Base-by-base conservation (phyloP, 2,888 invertebrate genomes). In the Neocrepidodera transversa region DNA sequence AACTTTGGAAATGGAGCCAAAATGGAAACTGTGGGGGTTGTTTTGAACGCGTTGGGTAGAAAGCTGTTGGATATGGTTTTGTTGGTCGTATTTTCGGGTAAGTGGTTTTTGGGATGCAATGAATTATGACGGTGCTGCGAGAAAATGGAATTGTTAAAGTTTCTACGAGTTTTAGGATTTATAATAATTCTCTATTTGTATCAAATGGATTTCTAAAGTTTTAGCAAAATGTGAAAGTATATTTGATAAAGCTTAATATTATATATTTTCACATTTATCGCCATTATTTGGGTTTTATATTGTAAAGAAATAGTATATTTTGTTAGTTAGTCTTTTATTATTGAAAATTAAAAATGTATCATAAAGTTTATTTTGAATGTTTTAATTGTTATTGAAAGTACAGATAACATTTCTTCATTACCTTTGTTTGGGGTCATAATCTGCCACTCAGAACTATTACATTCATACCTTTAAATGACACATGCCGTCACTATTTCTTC, bases 1-100 rank as follows among this genome's bases (percentile, higher is more conserved):
- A 32, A 32, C 32, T 32, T 32, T 13, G 11, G 32, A 32, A 32
- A 32, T 11, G 13, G 13, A 17, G 38, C 5, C 38, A 38, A 38
- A 38, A 38, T 17, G 1, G 17, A 38, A 38, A 38, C 2, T 38
- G 17, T 38, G 17, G 28, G 23, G 17, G 20, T 26, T 51, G 26
- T 42, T 40, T 40, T 40, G 32, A 14, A 40, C 20, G 36, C 36
- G 43, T 51, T 11, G 14, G 23, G n/a, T 17, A 43, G 48, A 48
- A 52, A 60, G 52, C 52, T 56, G 26, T 26, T 56, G 40, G 52
- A 26, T 26, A 32, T 60, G 40, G 48, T 48, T 47, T 35, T 56
- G 32, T 38, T 56, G 18, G 35, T 52, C 17, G 20, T 45, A 42
- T 51, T 56, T 13, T 47, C 32, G 28, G 42, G 51, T 60, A 45